These are phyloP conservation scores for Chiloscyllium plagiosum DNA, from an alignment of 2,113 vertebrate species.

Conservation along the genomic window DNA sequence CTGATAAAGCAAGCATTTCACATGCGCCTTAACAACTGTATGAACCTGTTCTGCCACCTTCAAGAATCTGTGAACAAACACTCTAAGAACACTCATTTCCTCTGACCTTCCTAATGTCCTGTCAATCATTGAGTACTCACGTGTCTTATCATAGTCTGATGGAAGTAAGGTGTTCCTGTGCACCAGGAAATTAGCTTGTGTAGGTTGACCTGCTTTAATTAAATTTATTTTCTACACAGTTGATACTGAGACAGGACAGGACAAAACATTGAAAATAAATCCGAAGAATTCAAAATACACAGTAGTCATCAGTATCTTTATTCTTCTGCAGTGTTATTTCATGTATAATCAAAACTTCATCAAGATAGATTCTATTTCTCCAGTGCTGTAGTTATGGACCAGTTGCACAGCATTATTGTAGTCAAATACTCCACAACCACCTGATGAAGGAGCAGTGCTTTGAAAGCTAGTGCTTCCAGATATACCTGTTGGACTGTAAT, in stretches of 20 bases:
- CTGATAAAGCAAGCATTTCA: too few relatives aligned
- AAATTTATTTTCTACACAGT: neutral
- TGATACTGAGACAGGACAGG: neutral
- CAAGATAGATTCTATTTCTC: neutral
- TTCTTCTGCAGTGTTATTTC: neutral
- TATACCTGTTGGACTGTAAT: too few relatives aligned
- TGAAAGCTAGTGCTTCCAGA: too few relatives aligned
- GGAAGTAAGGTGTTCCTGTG: neutral
- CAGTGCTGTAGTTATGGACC: too few relatives aligned
- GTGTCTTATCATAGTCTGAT: neutral
- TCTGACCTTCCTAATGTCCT: too few relatives aligned
- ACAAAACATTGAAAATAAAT: neutral
- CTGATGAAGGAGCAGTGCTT: too few relatives aligned
- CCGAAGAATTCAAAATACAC: neutral
- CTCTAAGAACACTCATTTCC: too few relatives aligned
- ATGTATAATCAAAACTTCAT: neutral
- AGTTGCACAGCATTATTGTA: neutral
- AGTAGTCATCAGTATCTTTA: neutral
- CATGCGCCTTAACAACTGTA: too few relatives aligned
- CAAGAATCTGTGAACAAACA: too few relatives aligned
- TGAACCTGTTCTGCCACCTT: too few relatives aligned
- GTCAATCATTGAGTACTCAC: too few relatives aligned
- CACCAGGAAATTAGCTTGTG: neutral
- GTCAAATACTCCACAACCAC: too few relatives aligned
- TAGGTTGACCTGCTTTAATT: neutral